phyloP scores from a whole-genome alignment of 1,140 invertebrate species.

The Drosophila sp. region DNA sequence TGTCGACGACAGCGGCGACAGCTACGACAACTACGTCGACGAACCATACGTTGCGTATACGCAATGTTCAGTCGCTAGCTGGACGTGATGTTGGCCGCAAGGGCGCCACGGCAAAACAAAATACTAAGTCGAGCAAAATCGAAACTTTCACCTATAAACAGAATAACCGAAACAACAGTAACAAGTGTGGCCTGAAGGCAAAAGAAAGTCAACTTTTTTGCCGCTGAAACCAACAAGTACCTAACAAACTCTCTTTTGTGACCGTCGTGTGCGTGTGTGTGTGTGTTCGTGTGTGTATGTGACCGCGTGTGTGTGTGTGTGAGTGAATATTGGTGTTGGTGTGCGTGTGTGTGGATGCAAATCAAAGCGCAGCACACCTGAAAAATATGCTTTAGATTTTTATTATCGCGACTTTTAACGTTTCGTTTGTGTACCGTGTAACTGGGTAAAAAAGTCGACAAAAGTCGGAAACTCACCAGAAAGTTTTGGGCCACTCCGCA shows the following conservation, averaged over 20 bases:
- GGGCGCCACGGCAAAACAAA: conserved; percentile 66
- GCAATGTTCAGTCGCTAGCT: conserved; percentile 71
- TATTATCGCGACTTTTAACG: conserved; percentile 45
- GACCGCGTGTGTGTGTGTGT: conserved; percentile 24
- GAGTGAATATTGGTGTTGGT: conserved; percentile 3
- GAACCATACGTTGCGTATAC: conserved; percentile 68
- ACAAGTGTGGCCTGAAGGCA: conserved; percentile 60
- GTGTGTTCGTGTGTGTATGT: conserved; percentile 17
- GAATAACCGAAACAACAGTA: conserved; percentile 27
- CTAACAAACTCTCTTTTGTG: conserved; percentile 42
- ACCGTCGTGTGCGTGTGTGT: conserved; percentile 21
- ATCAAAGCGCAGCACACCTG: conserved; percentile 74
- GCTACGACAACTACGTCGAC: conserved; percentile 16
- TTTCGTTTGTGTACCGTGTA: conserved; percentile 36
- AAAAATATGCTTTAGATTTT: conserved; percentile 76
- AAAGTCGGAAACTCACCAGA: conserved; percentile 41
- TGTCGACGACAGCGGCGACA: conserved; percentile 18
- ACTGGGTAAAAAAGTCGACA: conserved; percentile 6
- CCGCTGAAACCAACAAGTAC: conserved; percentile 74
- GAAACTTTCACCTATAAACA: conserved; percentile 23
- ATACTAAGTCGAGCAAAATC: conserved; percentile 17
- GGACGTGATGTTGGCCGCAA: conserved; percentile 79
- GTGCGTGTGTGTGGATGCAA: conserved; percentile 56
- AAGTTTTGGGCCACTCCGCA: conserved; percentile 42
- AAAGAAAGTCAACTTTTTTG: conserved; percentile 45